Evolutionary conservation across 2,113 vertebrate species (phyloP).

Genomic region (Euleptes europaea): DNA sequence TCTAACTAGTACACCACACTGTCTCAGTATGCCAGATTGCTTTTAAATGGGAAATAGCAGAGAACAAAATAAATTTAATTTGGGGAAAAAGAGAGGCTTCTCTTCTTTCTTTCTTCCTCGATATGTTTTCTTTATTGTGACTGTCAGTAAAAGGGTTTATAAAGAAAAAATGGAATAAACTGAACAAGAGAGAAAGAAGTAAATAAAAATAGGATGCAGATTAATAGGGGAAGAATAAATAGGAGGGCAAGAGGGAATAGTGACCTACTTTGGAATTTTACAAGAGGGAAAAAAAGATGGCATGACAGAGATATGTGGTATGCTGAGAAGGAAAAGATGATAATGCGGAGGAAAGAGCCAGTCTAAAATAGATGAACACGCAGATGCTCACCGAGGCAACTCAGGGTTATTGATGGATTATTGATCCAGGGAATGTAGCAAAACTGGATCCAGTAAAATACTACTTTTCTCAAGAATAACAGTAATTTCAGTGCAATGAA

Average conservation of each 20-base stretch:
- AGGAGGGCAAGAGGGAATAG: slow-evolving; percentile 10
- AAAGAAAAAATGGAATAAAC: not conserved
- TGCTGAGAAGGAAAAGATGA: not conserved
- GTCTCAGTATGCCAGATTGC: not conserved
- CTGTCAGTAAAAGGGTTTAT: slow-evolving; percentile 39
- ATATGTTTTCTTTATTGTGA: slow-evolving; percentile 35
- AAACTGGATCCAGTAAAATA: not conserved
- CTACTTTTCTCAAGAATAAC: slow-evolving; percentile 20
- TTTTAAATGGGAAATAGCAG: slow-evolving; percentile 25
- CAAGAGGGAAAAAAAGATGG: not conserved
- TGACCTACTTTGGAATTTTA: slow-evolving; percentile 16
- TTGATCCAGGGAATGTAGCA: not conserved
- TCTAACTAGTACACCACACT: too few species aligned
- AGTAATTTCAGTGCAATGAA: slow-evolving; percentile 24
- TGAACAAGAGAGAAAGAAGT: slow-evolving; percentile 17
- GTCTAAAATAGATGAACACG: slow-evolving; percentile 33
- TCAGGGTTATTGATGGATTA: slow-evolving; percentile 43
- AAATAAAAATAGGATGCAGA: not conserved
- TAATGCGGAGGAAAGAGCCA: not conserved
- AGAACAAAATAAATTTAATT: slow-evolving; percentile 34
- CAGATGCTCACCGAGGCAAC: slow-evolving; percentile 1
- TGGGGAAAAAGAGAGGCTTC: rapidly evolving
- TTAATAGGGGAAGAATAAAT: slow-evolving; percentile 21
- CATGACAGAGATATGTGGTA: slow-evolving; percentile 6
- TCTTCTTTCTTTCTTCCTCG: not conserved